phyloP scores from a whole-genome alignment of 2,888 invertebrate species.

The Seira sanloemensis region DNA sequence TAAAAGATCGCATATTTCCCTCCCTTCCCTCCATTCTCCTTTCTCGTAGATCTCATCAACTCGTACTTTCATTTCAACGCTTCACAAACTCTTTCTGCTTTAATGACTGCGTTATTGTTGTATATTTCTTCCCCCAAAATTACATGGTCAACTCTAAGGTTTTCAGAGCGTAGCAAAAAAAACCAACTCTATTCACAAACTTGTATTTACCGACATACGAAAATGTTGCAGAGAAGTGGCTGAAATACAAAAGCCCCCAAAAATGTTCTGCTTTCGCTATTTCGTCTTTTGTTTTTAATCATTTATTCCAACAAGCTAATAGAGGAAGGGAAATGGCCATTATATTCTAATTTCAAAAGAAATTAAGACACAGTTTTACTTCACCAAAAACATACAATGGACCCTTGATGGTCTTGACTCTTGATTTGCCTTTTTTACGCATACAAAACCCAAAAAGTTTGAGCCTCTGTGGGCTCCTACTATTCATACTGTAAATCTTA shows the following conservation, averaged over 20 bases:
- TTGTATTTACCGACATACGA: not conserved
- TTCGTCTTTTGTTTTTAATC: not conserved
- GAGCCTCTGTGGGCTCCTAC: not conserved
- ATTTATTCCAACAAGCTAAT: not conserved
- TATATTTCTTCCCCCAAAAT: not conserved
- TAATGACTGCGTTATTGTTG: not conserved
- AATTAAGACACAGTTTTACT: not conserved
- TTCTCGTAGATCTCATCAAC: not conserved
- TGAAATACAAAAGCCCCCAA: not conserved
- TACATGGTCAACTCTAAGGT: not conserved
- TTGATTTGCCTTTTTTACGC: not conserved
- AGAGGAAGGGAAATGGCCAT: not conserved
- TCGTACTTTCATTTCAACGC: not conserved
- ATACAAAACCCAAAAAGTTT: not conserved
- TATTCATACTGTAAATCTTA: not conserved
- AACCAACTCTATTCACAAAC: not conserved
- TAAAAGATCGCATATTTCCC: not conserved
- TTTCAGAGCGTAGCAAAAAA: not conserved
- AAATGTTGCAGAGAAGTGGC: not conserved
- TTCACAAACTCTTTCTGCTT: not conserved
- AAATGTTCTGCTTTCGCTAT: not conserved
- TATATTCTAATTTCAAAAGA: not conserved
- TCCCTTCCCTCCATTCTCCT: not conserved
- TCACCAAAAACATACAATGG: not conserved
- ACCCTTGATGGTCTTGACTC: too few relatives aligned